Evolutionary conservation across 2,888 invertebrate genomes (phyloP).

Genomic region (Dinocampus coccinellae): DNA sequence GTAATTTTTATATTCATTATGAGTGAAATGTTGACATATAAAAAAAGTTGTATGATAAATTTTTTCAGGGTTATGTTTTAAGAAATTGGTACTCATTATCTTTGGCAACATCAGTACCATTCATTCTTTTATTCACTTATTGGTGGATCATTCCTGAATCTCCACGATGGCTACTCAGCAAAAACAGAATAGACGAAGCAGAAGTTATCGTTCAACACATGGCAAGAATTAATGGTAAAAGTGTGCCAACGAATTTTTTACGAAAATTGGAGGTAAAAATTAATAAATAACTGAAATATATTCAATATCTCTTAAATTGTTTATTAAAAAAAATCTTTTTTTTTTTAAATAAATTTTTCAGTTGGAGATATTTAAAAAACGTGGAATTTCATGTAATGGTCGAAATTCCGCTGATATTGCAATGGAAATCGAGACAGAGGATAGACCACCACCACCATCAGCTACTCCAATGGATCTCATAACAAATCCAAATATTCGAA

Average conservation of each 20-base stretch:
- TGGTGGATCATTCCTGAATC: constrained; percentile 80
- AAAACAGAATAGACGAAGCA: constrained; percentile 77
- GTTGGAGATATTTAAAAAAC: constrained; percentile 64
- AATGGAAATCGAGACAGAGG: constrained; percentile 53
- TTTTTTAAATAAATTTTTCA: constrained; percentile 40
- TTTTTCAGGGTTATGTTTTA: constrained; percentile 71
- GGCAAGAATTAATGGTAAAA: constrained; percentile 75
- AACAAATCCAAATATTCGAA: constrained; percentile 76
- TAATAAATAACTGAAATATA: not conserved
- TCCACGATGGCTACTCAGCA: constrained; percentile 78
- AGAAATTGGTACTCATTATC: constrained; percentile 76
- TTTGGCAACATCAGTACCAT: constrained; percentile 76
- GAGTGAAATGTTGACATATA: too few relatives aligned
- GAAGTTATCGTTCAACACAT: constrained; percentile 76
- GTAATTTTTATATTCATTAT: too few relatives aligned
- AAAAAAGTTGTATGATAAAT: not conserved
- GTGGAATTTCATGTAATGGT: constrained; percentile 64
- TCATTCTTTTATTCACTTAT: constrained; percentile 74
- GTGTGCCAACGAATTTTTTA: constrained; percentile 74
- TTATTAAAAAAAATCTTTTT: not conserved
- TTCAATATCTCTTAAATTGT: constrained; percentile 1
- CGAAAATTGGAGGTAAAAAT: constrained; percentile 73
- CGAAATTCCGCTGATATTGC: constrained; percentile 57
- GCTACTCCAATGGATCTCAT: constrained; percentile 76
- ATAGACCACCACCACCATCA: constrained; percentile 65